Evolutionary conservation across 1,140 invertebrate species (phyloP).

Genomic region (Brachionus paranguensis): DNA sequence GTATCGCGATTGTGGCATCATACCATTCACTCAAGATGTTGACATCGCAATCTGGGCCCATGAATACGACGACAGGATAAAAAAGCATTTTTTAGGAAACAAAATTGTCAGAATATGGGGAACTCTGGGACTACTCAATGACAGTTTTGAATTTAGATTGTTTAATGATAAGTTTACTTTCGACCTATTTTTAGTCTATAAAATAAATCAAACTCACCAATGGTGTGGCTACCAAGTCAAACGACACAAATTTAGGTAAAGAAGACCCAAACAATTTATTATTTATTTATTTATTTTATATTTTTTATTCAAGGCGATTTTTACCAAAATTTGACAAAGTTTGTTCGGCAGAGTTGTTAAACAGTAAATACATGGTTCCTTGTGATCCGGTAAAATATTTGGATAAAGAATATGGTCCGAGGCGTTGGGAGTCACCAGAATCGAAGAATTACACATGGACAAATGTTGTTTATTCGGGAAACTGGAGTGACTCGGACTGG

Average conservation of each 20-base stretch:
- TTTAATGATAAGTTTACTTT: conserved; percentile 31
- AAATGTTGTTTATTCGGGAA: conserved; percentile 12
- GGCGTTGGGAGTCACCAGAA: not conserved
- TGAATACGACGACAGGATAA: conserved; percentile 6
- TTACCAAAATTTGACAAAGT: conserved; percentile 7
- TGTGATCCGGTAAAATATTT: conserved; percentile 17
- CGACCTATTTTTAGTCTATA: conserved; percentile 7
- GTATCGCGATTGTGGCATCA: conserved; percentile 34
- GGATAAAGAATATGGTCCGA: conserved; percentile 17
- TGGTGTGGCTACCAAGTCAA: conserved; percentile 36
- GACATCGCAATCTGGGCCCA: not conserved
- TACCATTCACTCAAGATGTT: conserved; percentile 25
- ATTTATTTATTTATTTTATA: not conserved
- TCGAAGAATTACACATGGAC: conserved; percentile 16
- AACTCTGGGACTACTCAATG: not conserved
- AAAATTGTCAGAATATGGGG: conserved; percentile 19
- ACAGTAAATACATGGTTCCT: conserved; percentile 13
- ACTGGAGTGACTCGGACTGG: conserved; percentile 13
- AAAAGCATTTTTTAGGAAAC: conserved; percentile 29
- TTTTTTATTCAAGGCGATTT: not conserved
- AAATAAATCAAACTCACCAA: not conserved
- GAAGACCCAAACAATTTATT: too few species aligned
- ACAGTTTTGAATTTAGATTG: conserved; percentile 20
- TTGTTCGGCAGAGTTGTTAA: conserved; percentile 29
- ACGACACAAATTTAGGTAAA: conserved; percentile 28